A percentile compares a stretch with the other conserved stretches of the same genome.
These are phyloP conservation scores for Karalla daura DNA, from an alignment of 2,797 vertebrate genomes.

Conservation along the genomic window DNA sequence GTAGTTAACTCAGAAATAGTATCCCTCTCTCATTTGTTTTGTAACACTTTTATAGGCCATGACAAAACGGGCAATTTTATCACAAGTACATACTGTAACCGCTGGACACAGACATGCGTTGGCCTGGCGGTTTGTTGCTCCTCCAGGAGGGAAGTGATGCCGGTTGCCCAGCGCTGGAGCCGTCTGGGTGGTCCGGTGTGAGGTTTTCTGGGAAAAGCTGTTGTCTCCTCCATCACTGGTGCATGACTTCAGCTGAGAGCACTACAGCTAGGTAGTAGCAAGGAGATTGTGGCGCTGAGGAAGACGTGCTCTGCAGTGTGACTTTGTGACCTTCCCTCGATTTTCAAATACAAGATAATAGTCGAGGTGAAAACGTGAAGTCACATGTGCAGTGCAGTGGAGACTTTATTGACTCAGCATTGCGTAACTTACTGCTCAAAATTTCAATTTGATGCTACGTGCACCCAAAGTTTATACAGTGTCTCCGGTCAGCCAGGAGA, in stretches of 20 bases:
- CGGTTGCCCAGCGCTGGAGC: slow-evolving; percentile 19
- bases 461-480: not conserved
- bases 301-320: no score
- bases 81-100: slow-evolving; percentile 25
- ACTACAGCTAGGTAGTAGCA: not conserved
- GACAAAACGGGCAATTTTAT: slow-evolving; percentile 29
- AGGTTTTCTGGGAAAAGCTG: slow-evolving; percentile 49
- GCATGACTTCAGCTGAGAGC: not conserved
- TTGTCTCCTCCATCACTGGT: slow-evolving; percentile 38
- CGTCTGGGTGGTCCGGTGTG: slow-evolving; percentile 61
- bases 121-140: slow-evolving; percentile 48
- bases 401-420: no score
- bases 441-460: not conserved
- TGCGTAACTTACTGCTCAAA: no score
- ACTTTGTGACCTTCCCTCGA: no score
- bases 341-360: no score
- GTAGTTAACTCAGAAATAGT: slow-evolving; percentile 31
- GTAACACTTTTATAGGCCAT: slow-evolving; percentile 31
- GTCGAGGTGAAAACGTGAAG: no score
- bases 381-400: no score
- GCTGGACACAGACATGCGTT: slow-evolving; percentile 23
- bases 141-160: slow-evolving; percentile 35
- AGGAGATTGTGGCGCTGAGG: not conserved
- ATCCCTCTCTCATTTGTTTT: slow-evolving; percentile 24
- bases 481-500: not conserved